phyloP scores from a whole-genome alignment of 2,888 invertebrate species.

The Hypena proboscidalis region DNA sequence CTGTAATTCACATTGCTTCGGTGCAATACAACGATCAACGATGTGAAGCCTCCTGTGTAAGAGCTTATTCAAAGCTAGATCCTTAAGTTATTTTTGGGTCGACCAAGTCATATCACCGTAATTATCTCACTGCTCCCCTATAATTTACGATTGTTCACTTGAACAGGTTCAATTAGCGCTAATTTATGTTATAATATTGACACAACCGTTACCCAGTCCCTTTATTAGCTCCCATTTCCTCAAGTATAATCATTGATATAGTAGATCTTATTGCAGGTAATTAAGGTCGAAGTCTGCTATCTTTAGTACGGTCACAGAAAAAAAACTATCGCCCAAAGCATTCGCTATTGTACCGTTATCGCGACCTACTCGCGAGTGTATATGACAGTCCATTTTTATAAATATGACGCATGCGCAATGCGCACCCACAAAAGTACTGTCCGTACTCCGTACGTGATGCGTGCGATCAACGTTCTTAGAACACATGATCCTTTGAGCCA shows the following conservation, averaged over 20 bases:
- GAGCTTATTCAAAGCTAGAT: no score
- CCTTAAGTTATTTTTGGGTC: no score
- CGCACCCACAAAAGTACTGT: slow-evolving; percentile 37
- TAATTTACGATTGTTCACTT: no score
- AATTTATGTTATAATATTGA: not conserved
- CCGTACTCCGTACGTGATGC: slow-evolving; percentile 19
- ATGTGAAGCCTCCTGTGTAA: no score
- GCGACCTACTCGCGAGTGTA: slow-evolving; percentile 48
- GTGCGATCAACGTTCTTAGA: slow-evolving; percentile 23
- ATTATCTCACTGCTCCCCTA: no score
- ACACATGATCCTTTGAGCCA: slow-evolving; percentile 17
- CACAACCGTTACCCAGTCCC: slow-evolving; percentile 9
- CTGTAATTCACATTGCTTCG: no score
- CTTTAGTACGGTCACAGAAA: slow-evolving; percentile 41
- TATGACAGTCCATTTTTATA: slow-evolving; percentile 56
- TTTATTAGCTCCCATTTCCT: slow-evolving; percentile 11
- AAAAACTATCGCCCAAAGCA: slow-evolving; percentile 48
- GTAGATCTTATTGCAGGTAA: slow-evolving; percentile 38
- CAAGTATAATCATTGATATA: slow-evolving; percentile 13
- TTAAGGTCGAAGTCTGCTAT: slow-evolving; percentile 37
- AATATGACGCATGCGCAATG: slow-evolving; percentile 65
- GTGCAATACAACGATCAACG: no score
- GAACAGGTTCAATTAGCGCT: slow-evolving; percentile 1
- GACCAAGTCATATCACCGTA: no score
- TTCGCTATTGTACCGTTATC: slow-evolving; percentile 67